Conservation (phyloP, 2,113 vertebrate genomes). For the Eretmochelys imbricata region DNA sequence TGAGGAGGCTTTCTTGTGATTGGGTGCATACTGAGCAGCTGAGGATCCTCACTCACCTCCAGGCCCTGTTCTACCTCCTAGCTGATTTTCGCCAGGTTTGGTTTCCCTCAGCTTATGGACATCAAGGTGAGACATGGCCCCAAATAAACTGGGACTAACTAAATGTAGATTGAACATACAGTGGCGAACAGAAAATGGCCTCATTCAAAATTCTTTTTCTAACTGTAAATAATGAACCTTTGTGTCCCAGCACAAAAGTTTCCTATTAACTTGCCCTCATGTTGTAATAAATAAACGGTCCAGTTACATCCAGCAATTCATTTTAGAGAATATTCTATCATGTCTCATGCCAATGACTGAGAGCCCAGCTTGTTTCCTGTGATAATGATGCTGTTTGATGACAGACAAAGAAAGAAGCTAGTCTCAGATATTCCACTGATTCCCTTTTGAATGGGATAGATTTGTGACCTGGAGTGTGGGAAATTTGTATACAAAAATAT, state of each 20-base stretch:
- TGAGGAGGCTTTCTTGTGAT: not conserved
- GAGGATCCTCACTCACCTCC: not conserved
- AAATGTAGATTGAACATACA: not conserved
- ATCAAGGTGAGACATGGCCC: not conserved
- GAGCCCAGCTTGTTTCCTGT: rapidly evolving
- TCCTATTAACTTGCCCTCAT: not conserved
- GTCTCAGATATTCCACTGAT: not conserved
- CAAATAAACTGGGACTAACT: not conserved
- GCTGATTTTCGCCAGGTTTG: not conserved
- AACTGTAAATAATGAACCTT: not conserved
- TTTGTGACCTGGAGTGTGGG: rapidly evolving
- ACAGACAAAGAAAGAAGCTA: not conserved
- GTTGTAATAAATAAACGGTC: not conserved
- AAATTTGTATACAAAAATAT: not conserved
- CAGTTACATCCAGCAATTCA: not conserved
- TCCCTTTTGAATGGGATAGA: not conserved
- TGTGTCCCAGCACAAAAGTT: not conserved
- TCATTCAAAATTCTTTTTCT: slow-evolving; percentile 24
- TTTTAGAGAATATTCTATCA: not conserved
- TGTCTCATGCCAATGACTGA: not conserved
- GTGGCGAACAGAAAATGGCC: not conserved
- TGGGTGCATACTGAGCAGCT: not conserved
- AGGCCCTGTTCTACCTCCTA: not conserved
- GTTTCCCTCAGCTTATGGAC: not conserved
- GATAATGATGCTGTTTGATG: not conserved